Evolutionary conservation across 2,888 invertebrate genomes (phyloP).

Genomic region (Amorpha juglandis): DNA sequence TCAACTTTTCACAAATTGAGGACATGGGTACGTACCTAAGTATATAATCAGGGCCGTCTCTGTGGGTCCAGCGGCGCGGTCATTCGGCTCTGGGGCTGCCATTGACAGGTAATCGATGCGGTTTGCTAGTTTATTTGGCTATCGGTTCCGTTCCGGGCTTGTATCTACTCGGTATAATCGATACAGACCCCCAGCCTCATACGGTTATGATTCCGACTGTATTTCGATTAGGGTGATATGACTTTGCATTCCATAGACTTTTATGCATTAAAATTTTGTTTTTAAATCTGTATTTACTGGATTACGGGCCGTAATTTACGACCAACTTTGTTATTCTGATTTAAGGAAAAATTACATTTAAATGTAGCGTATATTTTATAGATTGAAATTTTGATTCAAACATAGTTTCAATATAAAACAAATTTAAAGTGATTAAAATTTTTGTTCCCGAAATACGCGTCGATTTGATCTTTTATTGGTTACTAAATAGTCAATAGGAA

Average conservation of each 20-base stretch:
- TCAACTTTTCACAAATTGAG: slow-evolving; percentile 4
- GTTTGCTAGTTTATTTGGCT: slow-evolving; percentile 83
- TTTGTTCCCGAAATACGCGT: not conserved
- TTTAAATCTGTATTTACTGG: too few relatives aligned
- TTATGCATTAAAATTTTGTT: too few relatives aligned
- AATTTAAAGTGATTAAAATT: not conserved
- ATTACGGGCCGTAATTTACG: too few relatives aligned
- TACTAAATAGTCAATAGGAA: slow-evolving; percentile 27
- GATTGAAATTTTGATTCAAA: too few relatives aligned
- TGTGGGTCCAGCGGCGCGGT: slow-evolving; percentile 63
- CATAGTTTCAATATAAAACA: too few relatives aligned
- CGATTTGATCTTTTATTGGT: not conserved
- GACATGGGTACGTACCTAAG: slow-evolving; percentile 22
- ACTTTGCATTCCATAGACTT: not conserved
- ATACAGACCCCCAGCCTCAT: slow-evolving; percentile 61
- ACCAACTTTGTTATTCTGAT: too few relatives aligned
- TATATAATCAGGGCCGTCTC: slow-evolving; percentile 50
- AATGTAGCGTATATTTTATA: too few relatives aligned
- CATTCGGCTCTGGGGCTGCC: slow-evolving; percentile 69
- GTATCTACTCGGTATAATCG: slow-evolving; percentile 78
- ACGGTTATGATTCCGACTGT: slow-evolving; percentile 68
- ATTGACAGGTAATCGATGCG: slow-evolving; percentile 82
- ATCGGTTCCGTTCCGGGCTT: slow-evolving; percentile 74
- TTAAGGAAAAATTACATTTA: too few relatives aligned
- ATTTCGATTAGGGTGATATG: slow-evolving; percentile 53